phyloP scores from a whole-genome alignment of 2,888 invertebrate genomes.

The Hydrotaea cyrtoneurina region DNA sequence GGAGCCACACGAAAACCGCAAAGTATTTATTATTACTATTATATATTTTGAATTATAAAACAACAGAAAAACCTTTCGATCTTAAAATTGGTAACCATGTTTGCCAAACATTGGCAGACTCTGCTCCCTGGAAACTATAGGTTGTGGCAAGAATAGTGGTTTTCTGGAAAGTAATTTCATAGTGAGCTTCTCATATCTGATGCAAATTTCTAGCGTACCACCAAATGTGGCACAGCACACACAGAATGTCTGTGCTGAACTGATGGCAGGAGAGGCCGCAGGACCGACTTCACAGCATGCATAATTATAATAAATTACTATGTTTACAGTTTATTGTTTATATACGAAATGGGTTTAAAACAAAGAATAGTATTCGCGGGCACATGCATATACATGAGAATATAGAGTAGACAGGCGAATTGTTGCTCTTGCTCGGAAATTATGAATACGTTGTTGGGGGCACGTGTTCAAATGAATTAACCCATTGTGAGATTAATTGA shows the following conservation, averaged over 20 bases:
- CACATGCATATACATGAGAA: neutral
- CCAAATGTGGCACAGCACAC: neutral
- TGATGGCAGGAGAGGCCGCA: neutral
- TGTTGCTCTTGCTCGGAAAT: slow-evolving; percentile 17
- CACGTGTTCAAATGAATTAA: slow-evolving; percentile 33
- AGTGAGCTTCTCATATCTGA: slow-evolving; percentile 1
- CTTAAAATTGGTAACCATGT: slow-evolving; percentile 1
- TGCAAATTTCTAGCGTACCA: neutral
- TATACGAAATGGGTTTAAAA: slow-evolving; percentile 33
- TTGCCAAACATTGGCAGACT: neutral
- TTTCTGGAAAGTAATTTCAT: slow-evolving; percentile 21
- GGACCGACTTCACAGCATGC: slow-evolving; percentile 34
- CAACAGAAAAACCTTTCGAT: neutral
- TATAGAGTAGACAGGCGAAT: neutral
- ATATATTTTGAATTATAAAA: slow-evolving; percentile 29
- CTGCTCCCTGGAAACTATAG: slow-evolving; percentile 6
- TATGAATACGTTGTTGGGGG: neutral
- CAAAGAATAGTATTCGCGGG: slow-evolving; percentile 22
- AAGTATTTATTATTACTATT: slow-evolving; percentile 24
- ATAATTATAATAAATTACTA: slow-evolving; percentile 39
- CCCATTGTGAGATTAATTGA: slow-evolving; percentile 22
- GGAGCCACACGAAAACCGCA: slow-evolving; percentile 1
- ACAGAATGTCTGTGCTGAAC: neutral
- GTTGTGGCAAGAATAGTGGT: slow-evolving; percentile 15
- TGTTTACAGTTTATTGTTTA: slow-evolving; percentile 36